A percentile compares a stretch with the other conserved stretches of the same genome.
Evolutionary conservation across 2,797 vertebrate species (phyloP).

Genomic region (Aplochiton taeniatus): DNA sequence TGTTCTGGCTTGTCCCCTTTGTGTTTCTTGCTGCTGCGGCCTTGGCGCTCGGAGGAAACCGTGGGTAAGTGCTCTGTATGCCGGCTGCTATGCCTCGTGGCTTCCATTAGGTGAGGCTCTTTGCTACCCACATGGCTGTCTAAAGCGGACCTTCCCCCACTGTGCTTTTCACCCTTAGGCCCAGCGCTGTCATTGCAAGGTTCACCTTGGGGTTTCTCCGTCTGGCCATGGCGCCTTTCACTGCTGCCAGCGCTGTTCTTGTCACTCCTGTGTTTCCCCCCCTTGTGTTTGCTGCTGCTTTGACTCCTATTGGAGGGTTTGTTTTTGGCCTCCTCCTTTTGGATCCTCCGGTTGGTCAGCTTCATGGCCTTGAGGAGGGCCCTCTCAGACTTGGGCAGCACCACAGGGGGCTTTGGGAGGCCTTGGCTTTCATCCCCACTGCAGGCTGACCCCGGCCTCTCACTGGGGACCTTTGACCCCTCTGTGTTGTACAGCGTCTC

Average conservation of each 20-base stretch:
- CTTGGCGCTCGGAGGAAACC: background rate
- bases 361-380: constrained; percentile 90
- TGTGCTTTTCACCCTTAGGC: constrained; percentile 17
- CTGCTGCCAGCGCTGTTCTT: constrained; percentile 8
- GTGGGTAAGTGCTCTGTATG: background rate
- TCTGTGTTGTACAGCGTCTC: constrained; percentile 40
- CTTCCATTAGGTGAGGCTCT: background rate
- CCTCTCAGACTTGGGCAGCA: constrained; percentile 94
- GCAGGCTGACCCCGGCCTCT: constrained; percentile 69
- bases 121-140: constrained; percentile 26
- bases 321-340: constrained; percentile 80
- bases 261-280: constrained; percentile 47
- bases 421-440: constrained; percentile 69
- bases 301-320: constrained; percentile 56
- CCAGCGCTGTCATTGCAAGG: constrained; percentile 13
- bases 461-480: constrained; percentile 55
- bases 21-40: constrained; percentile 1
- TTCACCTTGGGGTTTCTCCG: constrained; percentile 51
- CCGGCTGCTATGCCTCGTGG: too few species aligned
- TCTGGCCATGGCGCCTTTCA: constrained; percentile 27
- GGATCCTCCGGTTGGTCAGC: constrained; percentile 84
- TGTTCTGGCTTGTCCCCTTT: constrained; percentile 45
- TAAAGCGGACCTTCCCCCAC: background rate
- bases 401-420: constrained; percentile 83
- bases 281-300: constrained; percentile 47